Conservation (phyloP, 2,113 vertebrate genomes). For the Martes martes region DNA sequence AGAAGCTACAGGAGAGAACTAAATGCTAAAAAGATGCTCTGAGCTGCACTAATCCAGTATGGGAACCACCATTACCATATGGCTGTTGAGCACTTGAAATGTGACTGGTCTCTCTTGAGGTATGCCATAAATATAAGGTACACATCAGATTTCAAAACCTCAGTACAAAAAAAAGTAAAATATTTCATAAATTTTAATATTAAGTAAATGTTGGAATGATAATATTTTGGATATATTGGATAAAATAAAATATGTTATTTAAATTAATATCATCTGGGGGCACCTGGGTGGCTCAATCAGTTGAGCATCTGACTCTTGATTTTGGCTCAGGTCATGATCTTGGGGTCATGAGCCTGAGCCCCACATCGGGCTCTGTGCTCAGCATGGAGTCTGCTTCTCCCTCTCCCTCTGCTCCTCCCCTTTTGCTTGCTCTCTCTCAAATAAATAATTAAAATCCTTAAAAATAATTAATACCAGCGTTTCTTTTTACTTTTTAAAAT, state of each 20-base stretch:
- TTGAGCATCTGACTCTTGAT: background rate
- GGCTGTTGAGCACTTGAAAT: background rate
- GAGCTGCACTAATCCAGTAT: background rate
- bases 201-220: background rate
- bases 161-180: background rate
- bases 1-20: background rate
- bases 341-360: background rate
- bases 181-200: background rate
- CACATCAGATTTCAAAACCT: background rate
- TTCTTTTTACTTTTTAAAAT: background rate
- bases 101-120: background rate
- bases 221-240: background rate
- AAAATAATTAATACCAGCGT: background rate
- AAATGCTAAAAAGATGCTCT: background rate
- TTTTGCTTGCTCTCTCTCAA: background rate
- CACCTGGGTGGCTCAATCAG: background rate
- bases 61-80: background rate
- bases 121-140: background rate
- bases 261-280: background rate
- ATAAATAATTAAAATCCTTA: background rate
- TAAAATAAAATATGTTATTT: slow-evolving; percentile 18
- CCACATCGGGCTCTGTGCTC: background rate
- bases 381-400: background rate
- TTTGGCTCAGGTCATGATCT: background rate
- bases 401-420: background rate